Base-by-base conservation (phyloP, 1,140 invertebrate species). In the Plectus sambesii region DNA sequence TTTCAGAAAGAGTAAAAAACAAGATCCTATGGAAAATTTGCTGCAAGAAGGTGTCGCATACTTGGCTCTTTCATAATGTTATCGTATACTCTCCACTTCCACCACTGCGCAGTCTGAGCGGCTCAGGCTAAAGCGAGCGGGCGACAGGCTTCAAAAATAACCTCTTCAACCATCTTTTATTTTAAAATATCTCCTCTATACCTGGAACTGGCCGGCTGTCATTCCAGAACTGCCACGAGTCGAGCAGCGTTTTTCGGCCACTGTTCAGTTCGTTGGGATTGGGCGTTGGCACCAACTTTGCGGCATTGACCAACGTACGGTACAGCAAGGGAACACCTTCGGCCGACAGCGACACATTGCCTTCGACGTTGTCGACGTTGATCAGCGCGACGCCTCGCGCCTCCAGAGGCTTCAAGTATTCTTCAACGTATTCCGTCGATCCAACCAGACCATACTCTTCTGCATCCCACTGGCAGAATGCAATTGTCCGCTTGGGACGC, bases 401-500 rank as follows among this genome's bases (percentile, higher is more conserved):
- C 37, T 60, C 27, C 17, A 63, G 29, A 3, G 39, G 27, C 22
- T 37, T 35, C 24, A 63, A 36, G 26, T 47, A 44, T 42, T 63
- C 72, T 61, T 73, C 73, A 12, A 74, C 70, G 59, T 59, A 74
- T 59, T 74, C 72, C 5, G 62, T 68, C 15, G 73, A 74, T 5
- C 75, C 74, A 41, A 76, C 69, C 12, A 76, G 42, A 38, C 73
- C 74, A 44, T 70, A 71, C 49, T 76, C 74, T 62, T 75, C 75
- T 5, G 72, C 73, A 46, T 69, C 74, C 73, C 73, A 75, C 42
- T 63, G 66, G 51, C 70, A 71, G 55, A 77, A 77, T 15, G 74
- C 55, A 4, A 75, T 57, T 1, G 72, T 67, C 36, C 74, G 35
- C 38, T 69, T 46, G 9, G 74, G 74, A 22, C 68, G 45, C 75